Evolutionary conservation across 2,888 invertebrate genomes (phyloP), one percentile per base, ranked within the genome.

Genomic region (Andrena fulva): DNA sequence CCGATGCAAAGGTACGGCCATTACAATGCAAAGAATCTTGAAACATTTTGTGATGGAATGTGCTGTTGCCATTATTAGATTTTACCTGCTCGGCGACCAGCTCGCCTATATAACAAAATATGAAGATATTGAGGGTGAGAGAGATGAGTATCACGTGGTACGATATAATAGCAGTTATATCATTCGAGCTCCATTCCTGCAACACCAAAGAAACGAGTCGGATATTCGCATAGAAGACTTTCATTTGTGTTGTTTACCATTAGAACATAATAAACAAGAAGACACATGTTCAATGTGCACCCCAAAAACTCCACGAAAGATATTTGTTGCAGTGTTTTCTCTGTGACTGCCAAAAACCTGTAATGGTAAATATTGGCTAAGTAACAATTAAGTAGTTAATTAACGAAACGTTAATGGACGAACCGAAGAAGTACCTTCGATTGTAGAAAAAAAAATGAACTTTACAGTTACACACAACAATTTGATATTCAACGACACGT

Each of bases 61-160:
- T 7, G 24, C 10, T 56, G 20, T 24, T 7, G 0, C 8, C n/a
- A 16, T 66, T 24, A 0, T 64, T 27, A 6, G 29, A 10, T 16
- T 24, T 24, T 78, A 91, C 91, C 79, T 90, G 87, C 52, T 90
- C 89, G 0, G 87, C 86, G 0, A 91, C 86, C 42, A 89, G 80
- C 74, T 92, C 91, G 0, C 92, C 92, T 52, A 92, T 91, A 64
- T 90, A 91, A 62, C 92, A 92, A 70, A 91, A 90, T 81, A 92
- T 89, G 33, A 91, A 91, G 42, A 92, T 91, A 69, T 92, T 92
- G 48, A 91, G 91, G 4, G 84, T 89, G 33, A 92, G 87, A 0
- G 92, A 91, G n/a, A 88, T 42, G 5, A 90, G 77, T 8, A 92
- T 76, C 4, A 86, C 74, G 50, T 82, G 76, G 64, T 89, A 91